Base-by-base conservation (phyloP, 2,888 invertebrate genomes). In the Pammene aurita region DNA sequence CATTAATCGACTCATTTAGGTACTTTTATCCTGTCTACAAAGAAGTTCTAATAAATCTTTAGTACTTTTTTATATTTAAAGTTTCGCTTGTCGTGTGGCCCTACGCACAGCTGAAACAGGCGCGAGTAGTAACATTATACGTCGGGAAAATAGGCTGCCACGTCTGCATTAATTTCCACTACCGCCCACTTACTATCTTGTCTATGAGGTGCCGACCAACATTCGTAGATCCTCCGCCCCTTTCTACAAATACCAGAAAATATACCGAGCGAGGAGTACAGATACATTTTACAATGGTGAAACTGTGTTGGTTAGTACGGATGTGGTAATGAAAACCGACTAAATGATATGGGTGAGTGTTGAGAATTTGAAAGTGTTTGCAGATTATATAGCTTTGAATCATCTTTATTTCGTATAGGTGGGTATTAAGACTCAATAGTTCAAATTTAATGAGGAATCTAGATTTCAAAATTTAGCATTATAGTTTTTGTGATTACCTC, bases 161-260 rank as follows among this genome's bases (percentile, higher is more conserved):
- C 78, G 82, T 82, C 81, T 81, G 82, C 82, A 84, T 84, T 85
- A 84, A 84, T 85, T 83, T 78, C 73, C 80, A 76, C 77, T 75
- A 78, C 72, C 75, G 57, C 73, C 76, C 75, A 77, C 72, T 76
- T 76, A 75, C 73, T 73, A 61, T 54, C 65, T 68, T 68, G 68
- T 68, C 68, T 68, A 68, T 68, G 38, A 55, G 26, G 55, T 16
- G 65, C 50, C 62, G 63, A 64, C 63, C 50, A 34, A 44, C 34
- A n/a, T 67, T 14, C 9, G 13, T 10, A 55, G 68, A 71, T 0
- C 68, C 42, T 13, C 55, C 64, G 13, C 50, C 55, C 60, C 64
- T 35, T 18, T 41, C 9, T 52, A 26, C 10, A 38, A 16, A 35
- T 7, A 34, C 41, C 11, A 60, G 41, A 41, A 11, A 55, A 48